Evolutionary conservation across 2,888 invertebrate species (phyloP), one percentile per base, ranked within the genome.

Genomic region (Hypolimnas misippus): DNA sequence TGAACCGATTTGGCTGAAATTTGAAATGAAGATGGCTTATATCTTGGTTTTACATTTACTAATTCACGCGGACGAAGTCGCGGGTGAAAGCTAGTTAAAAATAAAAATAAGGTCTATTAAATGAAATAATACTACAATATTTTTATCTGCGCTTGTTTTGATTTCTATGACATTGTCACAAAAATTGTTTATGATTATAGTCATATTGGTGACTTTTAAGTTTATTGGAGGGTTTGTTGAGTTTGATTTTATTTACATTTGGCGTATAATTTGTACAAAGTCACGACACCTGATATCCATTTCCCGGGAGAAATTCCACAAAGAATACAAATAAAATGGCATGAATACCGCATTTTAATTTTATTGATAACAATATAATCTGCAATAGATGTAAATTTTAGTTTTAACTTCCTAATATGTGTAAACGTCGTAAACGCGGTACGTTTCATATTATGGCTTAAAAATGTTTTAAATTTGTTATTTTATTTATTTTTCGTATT

Each of bases 381-480:
- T 33, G 8, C 33, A 33, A 10, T 8, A 8, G 10, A n/a, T 38
- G n/a, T 38, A 38, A 38, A 38, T 38, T 38, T 3, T 38, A 38
- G 35, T 38, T n/a, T 4, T 38, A n/a, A 12, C 35, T n/a, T 38
- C n/a, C 2, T 38, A 38, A 3, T 3, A 38, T 38, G 35, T 38
- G 35, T 38, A 38, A 38, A 38, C 35, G 56, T 10, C 33, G 53
- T 17, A 42, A 51, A 44, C 10, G 40, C 8, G 40, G 58, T 58
- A 52, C 31, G 58, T 58, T 19, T 6, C 25, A n/a, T 29, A 29
- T 40, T 31, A 12, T 17, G 14, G 12, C 12, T 12, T 40, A 1
- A 33, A 25, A 3, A n/a, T 16, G 12, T 33, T 31, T 31, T 31
- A 8, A 7, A 31, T 31, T 31, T 7, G 8, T 1, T 7, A 31